phyloP scores from a whole-genome alignment of 1,140 invertebrate genomes.

The Chrysomallon squamiferum region DNA sequence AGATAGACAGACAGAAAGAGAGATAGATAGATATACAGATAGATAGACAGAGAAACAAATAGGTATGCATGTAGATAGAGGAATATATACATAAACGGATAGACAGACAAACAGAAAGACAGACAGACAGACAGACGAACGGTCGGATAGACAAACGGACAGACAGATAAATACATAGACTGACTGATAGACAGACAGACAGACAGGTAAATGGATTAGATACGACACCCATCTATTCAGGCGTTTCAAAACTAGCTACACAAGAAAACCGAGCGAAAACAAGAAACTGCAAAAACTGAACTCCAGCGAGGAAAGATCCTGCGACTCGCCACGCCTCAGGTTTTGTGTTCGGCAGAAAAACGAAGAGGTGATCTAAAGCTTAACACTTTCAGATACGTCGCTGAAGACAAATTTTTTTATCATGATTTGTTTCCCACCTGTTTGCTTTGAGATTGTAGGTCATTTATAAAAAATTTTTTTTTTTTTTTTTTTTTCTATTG shows the following conservation, averaged over 20 bases:
- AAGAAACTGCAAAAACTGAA: neutral
- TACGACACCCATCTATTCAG: neutral
- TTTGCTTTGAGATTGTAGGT: neutral
- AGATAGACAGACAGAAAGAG: neutral
- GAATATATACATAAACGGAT: neutral
- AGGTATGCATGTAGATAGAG: neutral
- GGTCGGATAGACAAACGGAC: neutral
- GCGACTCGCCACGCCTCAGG: too few species aligned
- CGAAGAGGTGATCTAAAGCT: neutral
- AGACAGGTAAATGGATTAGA: neutral
- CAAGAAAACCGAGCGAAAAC: neutral
- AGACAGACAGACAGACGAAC: too few species aligned
- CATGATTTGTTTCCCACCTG: neutral
- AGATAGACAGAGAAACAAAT: neutral
- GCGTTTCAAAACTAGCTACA: neutral
- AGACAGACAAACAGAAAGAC: neutral
- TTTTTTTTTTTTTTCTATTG: neutral
- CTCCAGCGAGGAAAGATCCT: too few species aligned
- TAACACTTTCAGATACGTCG: neutral
- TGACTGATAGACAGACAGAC: neutral
- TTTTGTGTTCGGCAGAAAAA: neutral
- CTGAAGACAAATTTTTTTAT: neutral
- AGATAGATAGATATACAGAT: neutral
- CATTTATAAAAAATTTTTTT: neutral
- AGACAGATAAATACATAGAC: neutral